A percentile compares a stretch with the other conserved stretches of the same genome.
Conservation (phyloP, 2,888 invertebrate genomes). For the Tetrapedia diversipes region DNA sequence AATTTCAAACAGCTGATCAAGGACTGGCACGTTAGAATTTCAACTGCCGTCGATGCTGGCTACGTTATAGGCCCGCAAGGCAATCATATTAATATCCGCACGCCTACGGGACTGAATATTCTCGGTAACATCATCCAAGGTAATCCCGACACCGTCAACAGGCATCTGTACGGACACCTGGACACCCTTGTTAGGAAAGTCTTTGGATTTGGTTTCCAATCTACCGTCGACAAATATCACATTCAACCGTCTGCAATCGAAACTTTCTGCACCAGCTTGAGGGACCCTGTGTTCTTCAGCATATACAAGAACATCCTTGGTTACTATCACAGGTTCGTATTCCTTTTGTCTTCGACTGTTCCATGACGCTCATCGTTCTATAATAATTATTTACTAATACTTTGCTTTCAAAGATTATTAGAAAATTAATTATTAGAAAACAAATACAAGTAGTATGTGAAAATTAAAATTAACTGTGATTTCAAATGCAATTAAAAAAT, state of each 20-base stretch:
- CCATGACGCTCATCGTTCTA: too few relatives aligned
- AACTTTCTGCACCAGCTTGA: constrained; percentile 86
- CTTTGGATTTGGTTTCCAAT: constrained; percentile 78
- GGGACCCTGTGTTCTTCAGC: constrained; percentile 88
- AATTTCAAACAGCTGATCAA: constrained; percentile 50
- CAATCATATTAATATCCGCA: constrained; percentile 67
- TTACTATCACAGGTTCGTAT: constrained; percentile 79
- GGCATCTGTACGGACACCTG: constrained; percentile 84
- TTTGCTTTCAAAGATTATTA: too few relatives aligned
- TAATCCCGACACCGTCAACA: constrained; percentile 81
- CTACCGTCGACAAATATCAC: constrained; percentile 76
- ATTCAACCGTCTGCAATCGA: constrained; percentile 86
- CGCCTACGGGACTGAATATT: constrained; percentile 83
- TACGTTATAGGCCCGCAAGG: constrained; percentile 52
- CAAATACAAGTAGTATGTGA: too few relatives aligned
- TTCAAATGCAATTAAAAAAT: too few relatives aligned
- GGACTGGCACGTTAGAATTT: constrained; percentile 63
- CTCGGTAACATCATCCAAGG: constrained; percentile 85
- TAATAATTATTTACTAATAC: too few relatives aligned
- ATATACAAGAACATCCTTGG: constrained; percentile 86
- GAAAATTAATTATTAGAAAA: too few relatives aligned
- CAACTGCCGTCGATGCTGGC: constrained; percentile 66
- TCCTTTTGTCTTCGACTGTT: not conserved
- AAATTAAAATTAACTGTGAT: too few relatives aligned
- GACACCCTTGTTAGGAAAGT: constrained; percentile 84